phyloP scores from a whole-genome alignment of 2,888 invertebrate genomes.

The Epinotia nisella region DNA sequence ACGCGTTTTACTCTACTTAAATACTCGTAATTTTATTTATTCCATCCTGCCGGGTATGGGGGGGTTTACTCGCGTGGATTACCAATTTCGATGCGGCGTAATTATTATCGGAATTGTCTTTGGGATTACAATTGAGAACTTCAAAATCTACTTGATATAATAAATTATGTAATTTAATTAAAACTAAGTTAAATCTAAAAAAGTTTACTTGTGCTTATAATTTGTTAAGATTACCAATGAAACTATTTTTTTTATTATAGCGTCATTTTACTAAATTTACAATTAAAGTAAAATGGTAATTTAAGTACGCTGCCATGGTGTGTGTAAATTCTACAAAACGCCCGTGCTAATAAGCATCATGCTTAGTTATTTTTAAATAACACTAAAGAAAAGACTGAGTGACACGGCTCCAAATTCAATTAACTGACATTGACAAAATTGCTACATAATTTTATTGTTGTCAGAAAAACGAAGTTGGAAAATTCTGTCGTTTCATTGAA shows the following conservation, averaged over 20 bases:
- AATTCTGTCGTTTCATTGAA: neutral
- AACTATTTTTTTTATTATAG: too few relatives aligned
- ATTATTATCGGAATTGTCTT: slow-evolving; percentile 1
- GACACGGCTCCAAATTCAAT: neutral
- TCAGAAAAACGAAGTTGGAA: neutral
- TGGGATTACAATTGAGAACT: neutral
- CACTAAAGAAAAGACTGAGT: neutral
- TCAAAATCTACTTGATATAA: neutral
- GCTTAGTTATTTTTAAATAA: neutral
- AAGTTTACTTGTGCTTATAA: neutral
- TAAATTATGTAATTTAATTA: too few relatives aligned
- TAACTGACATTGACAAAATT: slow-evolving; percentile 2
- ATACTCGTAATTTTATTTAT: slow-evolving; percentile 32
- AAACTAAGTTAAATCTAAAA: neutral
- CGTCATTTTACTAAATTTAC: neutral
- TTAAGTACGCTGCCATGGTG: too few relatives aligned
- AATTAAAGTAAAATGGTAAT: neutral
- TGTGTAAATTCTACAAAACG: too few relatives aligned
- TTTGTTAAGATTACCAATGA: neutral
- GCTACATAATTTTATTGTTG: slow-evolving; percentile 24
- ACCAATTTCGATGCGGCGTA: slow-evolving; percentile 19
- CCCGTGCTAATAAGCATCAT: too few relatives aligned
- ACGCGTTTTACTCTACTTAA: slow-evolving; percentile 27
- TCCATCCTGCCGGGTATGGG: neutral
- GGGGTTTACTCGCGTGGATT: slow-evolving; percentile 9